phyloP scores from a whole-genome alignment of 2,797 vertebrate genomes.

The Botia almorhae region DNA sequence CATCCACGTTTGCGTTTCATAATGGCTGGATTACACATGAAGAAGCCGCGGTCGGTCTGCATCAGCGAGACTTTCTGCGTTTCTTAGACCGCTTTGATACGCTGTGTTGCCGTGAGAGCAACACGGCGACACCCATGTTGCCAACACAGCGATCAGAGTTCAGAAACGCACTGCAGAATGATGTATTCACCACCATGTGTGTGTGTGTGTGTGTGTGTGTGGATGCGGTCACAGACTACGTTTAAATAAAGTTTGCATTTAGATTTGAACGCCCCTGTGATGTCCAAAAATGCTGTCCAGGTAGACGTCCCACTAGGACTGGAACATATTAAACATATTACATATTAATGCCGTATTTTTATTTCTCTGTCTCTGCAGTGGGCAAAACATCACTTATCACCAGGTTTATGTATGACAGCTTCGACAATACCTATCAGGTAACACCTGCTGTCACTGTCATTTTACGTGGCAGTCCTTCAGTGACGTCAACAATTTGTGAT shows the following conservation, averaged over 20 bases:
- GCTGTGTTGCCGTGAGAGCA: constrained; percentile 14
- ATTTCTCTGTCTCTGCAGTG: constrained; percentile 76
- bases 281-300: not conserved
- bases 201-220: too few species aligned
- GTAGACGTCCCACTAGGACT: not conserved
- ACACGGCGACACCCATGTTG: constrained; percentile 78
- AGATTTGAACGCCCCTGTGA: not conserved
- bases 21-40: not conserved
- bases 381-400: constrained; percentile 96
- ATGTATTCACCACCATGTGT: not conserved
- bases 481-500: not conserved
- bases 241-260: not conserved
- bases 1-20: not conserved
- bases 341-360: constrained; percentile 37
- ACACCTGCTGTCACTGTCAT: constrained; percentile 63
- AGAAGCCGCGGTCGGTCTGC: not conserved
- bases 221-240: too few species aligned
- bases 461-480: not conserved
- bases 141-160: constrained; percentile 78
- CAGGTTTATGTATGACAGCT: constrained; percentile 97
- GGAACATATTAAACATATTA: too few species aligned
- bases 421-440: constrained; percentile 97
- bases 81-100: not conserved
- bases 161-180: constrained; percentile 38
- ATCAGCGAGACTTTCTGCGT: not conserved